Conservation (phyloP, 2,797 vertebrate species). For the Falco naumanni region DNA sequence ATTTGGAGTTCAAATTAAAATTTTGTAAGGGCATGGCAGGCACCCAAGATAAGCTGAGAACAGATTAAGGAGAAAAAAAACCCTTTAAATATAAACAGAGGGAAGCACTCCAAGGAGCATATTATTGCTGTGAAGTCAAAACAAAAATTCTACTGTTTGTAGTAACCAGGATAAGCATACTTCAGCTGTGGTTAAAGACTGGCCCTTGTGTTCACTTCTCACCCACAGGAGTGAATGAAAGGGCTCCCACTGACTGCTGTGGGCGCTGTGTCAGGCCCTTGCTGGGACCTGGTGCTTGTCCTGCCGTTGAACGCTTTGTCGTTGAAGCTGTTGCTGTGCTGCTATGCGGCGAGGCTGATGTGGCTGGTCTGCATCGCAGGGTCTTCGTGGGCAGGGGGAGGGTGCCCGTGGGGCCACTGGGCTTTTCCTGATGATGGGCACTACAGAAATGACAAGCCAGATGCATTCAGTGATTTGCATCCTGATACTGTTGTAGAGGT, state of each 20-base stretch:
- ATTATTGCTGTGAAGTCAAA: slow-evolving; percentile 6
- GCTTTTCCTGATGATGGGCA: neutral
- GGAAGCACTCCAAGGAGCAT: slow-evolving; percentile 18
- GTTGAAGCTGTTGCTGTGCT: neutral
- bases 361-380: neutral
- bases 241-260: neutral
- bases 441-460: neutral
- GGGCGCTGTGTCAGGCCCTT: neutral
- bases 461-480: neutral
- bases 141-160: neutral
- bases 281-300: neutral
- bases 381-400: neutral
- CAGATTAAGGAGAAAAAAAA: slow-evolving; percentile 15
- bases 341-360: neutral
- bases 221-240: neutral
- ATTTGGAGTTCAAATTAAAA: slow-evolving; percentile 9
- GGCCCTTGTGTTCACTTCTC: neutral
- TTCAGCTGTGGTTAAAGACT: neutral
- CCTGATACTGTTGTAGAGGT: neutral
- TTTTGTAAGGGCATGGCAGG: slow-evolving; percentile 35
- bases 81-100: slow-evolving; percentile 38
- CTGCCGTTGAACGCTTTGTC: neutral
- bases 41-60: slow-evolving; percentile 42
- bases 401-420: neutral
- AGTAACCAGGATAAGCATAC: neutral